Base-by-base conservation (phyloP, 2,113 vertebrate genomes). In the Odontesthes bonariensis region DNA sequence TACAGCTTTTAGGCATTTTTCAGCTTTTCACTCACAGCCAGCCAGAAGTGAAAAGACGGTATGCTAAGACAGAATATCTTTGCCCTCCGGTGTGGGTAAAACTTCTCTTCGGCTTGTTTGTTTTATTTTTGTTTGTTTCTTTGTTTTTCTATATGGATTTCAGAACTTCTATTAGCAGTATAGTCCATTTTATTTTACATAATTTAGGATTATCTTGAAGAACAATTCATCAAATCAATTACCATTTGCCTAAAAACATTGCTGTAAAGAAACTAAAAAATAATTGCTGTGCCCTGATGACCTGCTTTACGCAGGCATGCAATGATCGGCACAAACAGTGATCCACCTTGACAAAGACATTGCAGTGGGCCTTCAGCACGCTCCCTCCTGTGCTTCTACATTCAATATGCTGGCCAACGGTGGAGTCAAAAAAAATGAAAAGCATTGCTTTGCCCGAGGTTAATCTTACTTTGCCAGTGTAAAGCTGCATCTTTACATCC, bases 381-480 rank as follows among this genome's bases (percentile, higher is more conserved):
- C 40, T 38, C 27, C 19, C 0, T 35, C 17, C 1, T 32, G 19
- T 22, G 9, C 20, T 42, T 64, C 22, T 44, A 27, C 13, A 14
- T 46, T 44, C 31, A 61, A 35, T 52, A 35, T 72, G n/a, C 14
- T 38, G n/a, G n/a, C 54, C 49, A 66, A 33, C n/a, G 52, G 44
- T 19, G 16, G n/a, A 73, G 59, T 47, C 47, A 27, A 61, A 55
- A 61, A 55, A 27, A 56, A 65, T 57, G 22, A 68, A 73, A 71
- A 60, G 22, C 20, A 31, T 11, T 44, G 33, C 23, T 22, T 54
- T 1, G 42, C 44, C 54, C 69, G 27, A 61, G 69, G 67, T 75
- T 75, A 81, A 80, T 47, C 32, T 56, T 64, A 57, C 46, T 77
- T 77, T 60, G 49, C 49, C 16, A 13, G 32, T 51, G 77, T 58